These are phyloP conservation scores for Calephelis virginiensis DNA, from an alignment of 1,140 invertebrate species.

Conservation along the genomic window DNA sequence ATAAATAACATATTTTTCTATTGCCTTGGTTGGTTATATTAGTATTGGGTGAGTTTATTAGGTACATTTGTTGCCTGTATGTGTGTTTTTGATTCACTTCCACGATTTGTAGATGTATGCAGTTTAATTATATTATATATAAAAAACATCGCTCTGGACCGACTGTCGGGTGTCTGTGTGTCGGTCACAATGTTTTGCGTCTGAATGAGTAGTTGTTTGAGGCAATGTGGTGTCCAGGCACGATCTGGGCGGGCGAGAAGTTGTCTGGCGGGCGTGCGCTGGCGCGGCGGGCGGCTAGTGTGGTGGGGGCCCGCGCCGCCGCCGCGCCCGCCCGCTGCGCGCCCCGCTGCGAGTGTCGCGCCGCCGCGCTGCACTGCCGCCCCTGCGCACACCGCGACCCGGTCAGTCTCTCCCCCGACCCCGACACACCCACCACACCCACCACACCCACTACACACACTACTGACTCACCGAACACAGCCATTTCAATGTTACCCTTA, in stretches of 20 bases:
- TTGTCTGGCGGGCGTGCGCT: slow-evolving; percentile 48
- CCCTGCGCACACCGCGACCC: slow-evolving; percentile 45
- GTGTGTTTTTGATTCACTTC: too few species aligned
- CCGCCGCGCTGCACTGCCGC: slow-evolving; percentile 51
- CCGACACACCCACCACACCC: slow-evolving; percentile 21
- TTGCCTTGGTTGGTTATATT: too few species aligned
- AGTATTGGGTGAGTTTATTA: too few species aligned
- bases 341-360: slow-evolving; percentile 67
- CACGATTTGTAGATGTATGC: too few species aligned
- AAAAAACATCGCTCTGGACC: too few species aligned
- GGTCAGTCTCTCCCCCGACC: slow-evolving; percentile 24
- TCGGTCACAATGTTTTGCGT: too few species aligned
- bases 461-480: too few species aligned
- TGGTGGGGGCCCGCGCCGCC: slow-evolving; percentile 40
- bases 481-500: too few species aligned
- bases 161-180: too few species aligned
- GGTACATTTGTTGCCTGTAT: too few species aligned
- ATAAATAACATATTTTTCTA: too few species aligned
- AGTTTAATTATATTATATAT: too few species aligned
- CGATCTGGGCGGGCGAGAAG: slow-evolving; percentile 65
- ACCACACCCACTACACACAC: neutral
- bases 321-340: slow-evolving; percentile 32
- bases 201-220: neutral
- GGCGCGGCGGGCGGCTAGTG: slow-evolving; percentile 42
- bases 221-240: slow-evolving; percentile 42